Base-by-base conservation (phyloP, 2,113 vertebrate genomes). In the Ia io region DNA sequence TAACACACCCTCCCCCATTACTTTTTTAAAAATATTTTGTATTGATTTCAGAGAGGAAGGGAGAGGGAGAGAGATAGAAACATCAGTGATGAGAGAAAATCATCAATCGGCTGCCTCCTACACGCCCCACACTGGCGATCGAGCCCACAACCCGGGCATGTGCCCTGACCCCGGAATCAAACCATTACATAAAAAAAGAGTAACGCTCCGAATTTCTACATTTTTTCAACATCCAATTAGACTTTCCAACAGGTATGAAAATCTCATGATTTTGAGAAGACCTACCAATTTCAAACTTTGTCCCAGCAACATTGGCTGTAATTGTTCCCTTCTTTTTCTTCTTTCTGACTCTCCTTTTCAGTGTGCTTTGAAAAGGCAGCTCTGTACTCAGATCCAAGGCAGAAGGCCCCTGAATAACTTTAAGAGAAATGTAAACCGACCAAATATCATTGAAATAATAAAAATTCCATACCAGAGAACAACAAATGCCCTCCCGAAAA, bases 241-340 rank as follows among this genome's bases (percentile, higher is more conserved):
- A 82, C 82, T 92, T 90, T 0, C 2, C 59, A 16, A 40, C 61
- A 92, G 40, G 89, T 88, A 91, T 5, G 11, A 97, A 91, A 91
- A 74, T 91, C 90, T 90, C 85, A 9, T 93, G 73, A 86, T 93
- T 95, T 89, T 12, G 11, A 71, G 87, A 69, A 94, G 92, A 98
- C 98, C 65, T 99, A 99, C 99, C 99, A 37, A 99, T 99, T 98
- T 99, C 99, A 96, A 99, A 99, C 98, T 99, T 99, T 92, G 99
- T 99, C 97, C 99, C 99, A 65, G 98, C 98, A 0, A 99, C 98
- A 85, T 99, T 99, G 93, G 99, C 99, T 30, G 99, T 99, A 98
- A 99, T 99, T 42, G 97, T 96, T 94, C 99, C 99, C 97, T 99
- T 99, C 97, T 99, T 99, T 98, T 99, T 99, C 98, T 99, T 99